Evolutionary conservation across 2,888 invertebrate species (phyloP).

Genomic region (Melanchra persicariae): DNA sequence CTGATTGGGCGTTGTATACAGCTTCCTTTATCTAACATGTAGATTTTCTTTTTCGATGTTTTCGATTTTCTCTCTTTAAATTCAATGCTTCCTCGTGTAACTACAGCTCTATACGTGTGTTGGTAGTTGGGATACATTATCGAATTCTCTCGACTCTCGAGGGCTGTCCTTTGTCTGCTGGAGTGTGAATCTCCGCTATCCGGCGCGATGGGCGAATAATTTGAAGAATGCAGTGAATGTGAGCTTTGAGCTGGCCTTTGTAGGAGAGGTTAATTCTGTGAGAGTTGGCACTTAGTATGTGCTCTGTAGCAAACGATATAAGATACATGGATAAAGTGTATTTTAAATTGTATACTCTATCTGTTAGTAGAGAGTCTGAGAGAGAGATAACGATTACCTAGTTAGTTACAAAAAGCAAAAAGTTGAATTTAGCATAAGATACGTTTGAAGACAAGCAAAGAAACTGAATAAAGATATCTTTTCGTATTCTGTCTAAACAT

Average conservation of each 20-base stretch:
- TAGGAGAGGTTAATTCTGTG: constrained; percentile 28
- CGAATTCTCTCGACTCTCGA: constrained; percentile 27
- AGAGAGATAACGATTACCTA: no score
- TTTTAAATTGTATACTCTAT: constrained; percentile 13
- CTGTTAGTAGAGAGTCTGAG: background rate
- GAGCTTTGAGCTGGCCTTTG: constrained; percentile 53
- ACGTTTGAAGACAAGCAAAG: background rate
- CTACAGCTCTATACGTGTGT: constrained; percentile 10
- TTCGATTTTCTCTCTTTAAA: constrained; percentile 19
- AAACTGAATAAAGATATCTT: background rate
- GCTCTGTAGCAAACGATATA: background rate
- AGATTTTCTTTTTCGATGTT: constrained; percentile 1
- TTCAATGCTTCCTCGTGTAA: constrained; percentile 9
- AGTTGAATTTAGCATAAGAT: no score
- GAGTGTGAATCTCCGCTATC: constrained; percentile 49
- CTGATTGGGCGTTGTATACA: constrained; percentile 29
- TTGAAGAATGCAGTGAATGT: constrained; percentile 52
- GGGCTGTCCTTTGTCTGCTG: constrained; percentile 48
- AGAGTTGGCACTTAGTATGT: constrained; percentile 14
- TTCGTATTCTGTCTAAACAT: background rate
- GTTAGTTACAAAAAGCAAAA: no score
- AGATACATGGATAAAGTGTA: constrained; percentile 8
- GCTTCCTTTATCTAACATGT: constrained; percentile 24
- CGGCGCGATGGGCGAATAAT: constrained; percentile 38
- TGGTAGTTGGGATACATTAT: constrained; percentile 29